Percentiles rank a stretch among this genome's conserved stretches.
Evolutionary conservation across 2,797 vertebrate species (phyloP).

Genomic region (Micrastur ruficollis): DNA sequence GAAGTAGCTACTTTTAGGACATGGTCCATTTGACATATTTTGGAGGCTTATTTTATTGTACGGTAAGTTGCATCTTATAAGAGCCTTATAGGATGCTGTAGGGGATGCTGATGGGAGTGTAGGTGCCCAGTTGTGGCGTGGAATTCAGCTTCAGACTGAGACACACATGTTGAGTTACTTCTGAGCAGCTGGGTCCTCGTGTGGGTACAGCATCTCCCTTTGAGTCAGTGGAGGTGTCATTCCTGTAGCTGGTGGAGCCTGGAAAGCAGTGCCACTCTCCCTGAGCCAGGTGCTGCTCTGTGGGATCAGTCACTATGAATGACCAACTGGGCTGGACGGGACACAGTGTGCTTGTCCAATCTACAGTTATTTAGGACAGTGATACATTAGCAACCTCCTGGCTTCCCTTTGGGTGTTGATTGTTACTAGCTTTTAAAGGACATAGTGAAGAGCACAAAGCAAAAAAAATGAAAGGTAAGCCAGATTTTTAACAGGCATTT

Average conservation of each 20-base stretch:
- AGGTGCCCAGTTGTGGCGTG: background rate
- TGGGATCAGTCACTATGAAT: fast-evolving
- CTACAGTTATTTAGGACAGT: background rate
- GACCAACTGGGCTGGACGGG: fast-evolving
- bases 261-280: background rate
- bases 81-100: background rate
- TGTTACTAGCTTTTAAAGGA: background rate
- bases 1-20: background rate
- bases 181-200: background rate
- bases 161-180: fast-evolving
- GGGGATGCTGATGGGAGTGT: background rate
- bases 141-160: background rate
- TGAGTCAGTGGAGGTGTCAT: background rate
- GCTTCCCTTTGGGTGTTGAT: background rate
- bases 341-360: background rate
- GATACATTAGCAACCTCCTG: background rate
- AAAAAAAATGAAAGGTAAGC: background rate
- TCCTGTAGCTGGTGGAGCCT: background rate
- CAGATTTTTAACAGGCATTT: background rate
- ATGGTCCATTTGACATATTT: background rate
- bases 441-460: background rate
- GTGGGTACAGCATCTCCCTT: fast-evolving
- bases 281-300: background rate
- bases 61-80: background rate
- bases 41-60: background rate